These are phyloP conservation scores for Equus quagga DNA, from an alignment of 2,113 vertebrate genomes.

Conservation along the genomic window DNA sequence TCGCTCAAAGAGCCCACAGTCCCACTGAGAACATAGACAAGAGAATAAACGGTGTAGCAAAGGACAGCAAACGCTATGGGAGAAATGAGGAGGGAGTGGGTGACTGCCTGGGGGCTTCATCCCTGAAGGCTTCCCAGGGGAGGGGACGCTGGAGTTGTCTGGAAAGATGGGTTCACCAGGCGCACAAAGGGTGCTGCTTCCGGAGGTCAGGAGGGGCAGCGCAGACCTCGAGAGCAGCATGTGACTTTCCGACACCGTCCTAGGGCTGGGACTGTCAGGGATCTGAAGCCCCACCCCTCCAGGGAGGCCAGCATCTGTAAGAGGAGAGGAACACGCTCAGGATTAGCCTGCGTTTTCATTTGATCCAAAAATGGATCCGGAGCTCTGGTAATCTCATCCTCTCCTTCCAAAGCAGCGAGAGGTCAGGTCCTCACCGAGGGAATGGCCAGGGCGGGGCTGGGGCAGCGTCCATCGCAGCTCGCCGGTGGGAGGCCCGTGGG, in stretches of 20 bases:
- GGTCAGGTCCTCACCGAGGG: constrained; percentile 63
- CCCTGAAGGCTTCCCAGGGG: background rate
- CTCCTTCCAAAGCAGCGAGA: constrained; percentile 60
- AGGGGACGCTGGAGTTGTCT: background rate
- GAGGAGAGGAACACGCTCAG: constrained; percentile 55
- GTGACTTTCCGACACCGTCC: background rate
- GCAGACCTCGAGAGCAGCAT: background rate
- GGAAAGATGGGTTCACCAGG: background rate
- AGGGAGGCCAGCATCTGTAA: constrained; percentile 45
- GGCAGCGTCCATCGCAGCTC: accelerated
- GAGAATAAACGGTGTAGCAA: background rate
- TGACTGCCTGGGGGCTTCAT: background rate
- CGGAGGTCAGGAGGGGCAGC: background rate
- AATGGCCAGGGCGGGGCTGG: background rate
- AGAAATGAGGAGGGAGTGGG: background rate
- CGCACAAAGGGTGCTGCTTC: background rate
- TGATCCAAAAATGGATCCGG: constrained; percentile 56
- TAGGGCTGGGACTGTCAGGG: background rate
- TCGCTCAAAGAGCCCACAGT: background rate
- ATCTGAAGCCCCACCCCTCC: background rate
- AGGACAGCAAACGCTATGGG: background rate
- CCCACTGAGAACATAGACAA: background rate
- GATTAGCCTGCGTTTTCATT: constrained; percentile 74
- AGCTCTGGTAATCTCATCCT: constrained; percentile 60
- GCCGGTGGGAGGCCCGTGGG: background rate